phyloP scores from a whole-genome alignment of 2,888 invertebrate species.

The Troides aeacus region DNA sequence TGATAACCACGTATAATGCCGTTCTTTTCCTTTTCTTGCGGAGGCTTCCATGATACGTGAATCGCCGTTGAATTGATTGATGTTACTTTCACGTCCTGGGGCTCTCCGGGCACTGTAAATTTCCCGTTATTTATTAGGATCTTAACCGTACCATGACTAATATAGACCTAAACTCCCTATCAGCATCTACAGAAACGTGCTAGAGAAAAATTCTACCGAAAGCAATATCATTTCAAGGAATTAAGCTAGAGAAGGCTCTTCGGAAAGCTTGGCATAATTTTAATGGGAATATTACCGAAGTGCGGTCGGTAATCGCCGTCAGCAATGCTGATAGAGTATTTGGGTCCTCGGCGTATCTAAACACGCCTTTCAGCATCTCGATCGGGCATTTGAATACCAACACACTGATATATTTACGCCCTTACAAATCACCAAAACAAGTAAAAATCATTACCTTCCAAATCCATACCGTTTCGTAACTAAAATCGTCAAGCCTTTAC shows the following conservation, averaged over 20 bases:
- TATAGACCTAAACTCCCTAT: conserved; percentile 76
- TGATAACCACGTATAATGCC: conserved; percentile 98
- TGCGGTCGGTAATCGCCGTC: conserved; percentile 73
- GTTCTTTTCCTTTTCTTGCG: conserved; percentile 93
- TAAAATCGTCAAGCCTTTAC: conserved; percentile 76
- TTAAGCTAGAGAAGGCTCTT: conserved; percentile 54
- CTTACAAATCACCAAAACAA: conserved; percentile 78
- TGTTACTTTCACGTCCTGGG: conserved; percentile 93
- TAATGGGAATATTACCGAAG: conserved; percentile 42
- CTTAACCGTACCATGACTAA: conserved; percentile 44
- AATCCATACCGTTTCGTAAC: conserved; percentile 76
- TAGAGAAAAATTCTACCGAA: conserved; percentile 64
- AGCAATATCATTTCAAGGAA: conserved; percentile 56
- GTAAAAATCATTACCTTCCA: conserved; percentile 78
- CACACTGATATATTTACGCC: conserved; percentile 77
- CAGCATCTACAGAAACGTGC: conserved; percentile 78
- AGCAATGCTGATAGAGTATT: conserved; percentile 76
- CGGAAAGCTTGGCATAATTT: conserved; percentile 49
- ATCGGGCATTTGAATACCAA: conserved; percentile 87
- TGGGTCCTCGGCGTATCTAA: conserved; percentile 61
- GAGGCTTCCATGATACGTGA: conserved; percentile 96
- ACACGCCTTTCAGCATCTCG: conserved; percentile 75
- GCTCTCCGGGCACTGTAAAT: conserved; percentile 97
- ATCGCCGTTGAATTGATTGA: conserved; percentile 97
- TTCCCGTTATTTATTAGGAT: conserved; percentile 50